These are phyloP conservation scores for Xiphophorus couchianus DNA, from an alignment of 2,113 vertebrate species.

Conservation along the genomic window DNA sequence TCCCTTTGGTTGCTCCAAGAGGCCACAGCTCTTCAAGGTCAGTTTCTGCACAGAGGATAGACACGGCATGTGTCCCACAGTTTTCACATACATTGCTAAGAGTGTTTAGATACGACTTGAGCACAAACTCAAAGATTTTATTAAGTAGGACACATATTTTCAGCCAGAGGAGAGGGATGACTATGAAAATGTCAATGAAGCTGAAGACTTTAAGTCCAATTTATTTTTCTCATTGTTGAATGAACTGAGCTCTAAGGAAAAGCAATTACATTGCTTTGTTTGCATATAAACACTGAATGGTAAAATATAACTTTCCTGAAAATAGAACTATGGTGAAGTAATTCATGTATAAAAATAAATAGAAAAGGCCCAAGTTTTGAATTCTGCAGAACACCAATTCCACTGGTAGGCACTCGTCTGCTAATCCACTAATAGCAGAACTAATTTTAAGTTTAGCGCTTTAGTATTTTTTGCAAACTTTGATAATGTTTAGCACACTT, in stretches of 20 bases:
- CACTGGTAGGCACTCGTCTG: too few species aligned
- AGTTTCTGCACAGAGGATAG: slow-evolving; percentile 50
- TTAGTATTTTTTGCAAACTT: too few species aligned
- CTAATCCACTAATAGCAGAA: too few species aligned
- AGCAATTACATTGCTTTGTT: neutral
- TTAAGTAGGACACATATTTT: neutral
- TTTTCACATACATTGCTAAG: neutral
- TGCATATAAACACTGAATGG: neutral
- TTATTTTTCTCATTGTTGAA: neutral
- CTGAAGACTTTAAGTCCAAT: neutral
- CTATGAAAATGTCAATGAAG: neutral
- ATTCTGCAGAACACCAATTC: neutral
- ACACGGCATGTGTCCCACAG: neutral
- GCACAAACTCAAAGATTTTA: neutral
- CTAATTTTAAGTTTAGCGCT: too few species aligned
- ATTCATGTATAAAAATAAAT: neutral
- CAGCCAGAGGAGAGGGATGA: neutral
- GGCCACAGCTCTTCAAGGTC: slow-evolving; percentile 80
- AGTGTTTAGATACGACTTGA: neutral
- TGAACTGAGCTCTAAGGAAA: neutral
- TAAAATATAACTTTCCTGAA: too few species aligned
- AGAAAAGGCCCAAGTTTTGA: neutral
- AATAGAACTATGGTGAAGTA: neutral
- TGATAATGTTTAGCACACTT: too few species aligned
- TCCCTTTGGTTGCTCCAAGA: slow-evolving; percentile 84